These are phyloP conservation scores for Diploptera punctata DNA, from an alignment of 2,888 invertebrate genomes.

Conservation along the genomic window DNA sequence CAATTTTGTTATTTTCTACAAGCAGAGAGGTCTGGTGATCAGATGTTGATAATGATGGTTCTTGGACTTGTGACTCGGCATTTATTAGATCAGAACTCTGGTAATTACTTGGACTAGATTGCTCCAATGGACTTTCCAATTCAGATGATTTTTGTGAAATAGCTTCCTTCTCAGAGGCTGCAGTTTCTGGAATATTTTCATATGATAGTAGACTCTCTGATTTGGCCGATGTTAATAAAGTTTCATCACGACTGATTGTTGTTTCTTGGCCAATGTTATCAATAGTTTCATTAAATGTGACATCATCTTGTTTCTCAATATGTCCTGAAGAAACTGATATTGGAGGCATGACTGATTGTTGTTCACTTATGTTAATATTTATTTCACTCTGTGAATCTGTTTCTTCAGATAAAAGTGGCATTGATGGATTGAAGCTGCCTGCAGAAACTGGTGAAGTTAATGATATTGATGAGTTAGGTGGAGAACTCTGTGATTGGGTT, in stretches of 20 bases:
- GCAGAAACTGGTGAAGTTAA: conserved; percentile 13
- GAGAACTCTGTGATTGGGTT: conserved; percentile 1
- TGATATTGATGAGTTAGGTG: not conserved
- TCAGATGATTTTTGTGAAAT: not conserved
- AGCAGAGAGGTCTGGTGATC: too few species aligned
- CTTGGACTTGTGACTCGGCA: too few species aligned
- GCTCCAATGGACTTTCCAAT: not conserved
- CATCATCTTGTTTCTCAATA: not conserved
- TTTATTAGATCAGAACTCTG: too few species aligned
- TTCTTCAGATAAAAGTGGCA: conserved; percentile 41
- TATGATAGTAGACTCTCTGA: not conserved
- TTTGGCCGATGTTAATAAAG: not conserved
- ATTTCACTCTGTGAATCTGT: conserved; percentile 7
- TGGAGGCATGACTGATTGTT: not conserved
- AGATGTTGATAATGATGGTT: too few species aligned
- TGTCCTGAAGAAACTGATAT: not conserved
- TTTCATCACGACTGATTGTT: not conserved
- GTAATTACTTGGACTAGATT: too few species aligned
- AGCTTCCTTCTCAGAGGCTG: not conserved
- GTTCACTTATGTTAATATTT: not conserved
- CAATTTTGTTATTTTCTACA: too few species aligned
- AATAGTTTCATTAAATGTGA: not conserved
- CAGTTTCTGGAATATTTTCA: not conserved
- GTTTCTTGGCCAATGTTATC: not conserved
- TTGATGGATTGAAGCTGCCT: conserved; percentile 33